Percentiles rank a stretch among this genome's conserved stretches.
Evolutionary conservation across 2,113 vertebrate species (phyloP).

Genomic region (Lophochroa leadbeateri): DNA sequence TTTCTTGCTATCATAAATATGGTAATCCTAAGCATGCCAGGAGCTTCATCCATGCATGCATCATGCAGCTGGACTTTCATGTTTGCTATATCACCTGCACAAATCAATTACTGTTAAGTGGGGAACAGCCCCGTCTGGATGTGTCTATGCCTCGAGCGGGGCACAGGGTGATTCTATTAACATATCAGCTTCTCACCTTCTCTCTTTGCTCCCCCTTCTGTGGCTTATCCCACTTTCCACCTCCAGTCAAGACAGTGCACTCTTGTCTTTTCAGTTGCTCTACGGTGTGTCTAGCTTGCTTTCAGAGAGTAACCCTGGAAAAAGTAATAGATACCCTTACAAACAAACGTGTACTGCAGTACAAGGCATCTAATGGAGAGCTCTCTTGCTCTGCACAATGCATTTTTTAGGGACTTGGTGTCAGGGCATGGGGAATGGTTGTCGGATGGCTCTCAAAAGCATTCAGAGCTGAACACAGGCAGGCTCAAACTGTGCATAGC

Average conservation of each 20-base stretch:
- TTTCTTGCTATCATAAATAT: neutral
- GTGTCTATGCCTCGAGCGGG: neutral
- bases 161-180: neutral
- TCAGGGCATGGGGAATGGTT: neutral
- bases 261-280: neutral
- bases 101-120: neutral
- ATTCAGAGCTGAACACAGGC: neutral
- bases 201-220: neutral
- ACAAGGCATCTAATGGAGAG: neutral
- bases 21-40: neutral
- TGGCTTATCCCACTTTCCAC: neutral
- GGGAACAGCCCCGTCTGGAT: neutral
- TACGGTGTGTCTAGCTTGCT: neutral
- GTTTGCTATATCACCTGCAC: neutral
- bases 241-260: neutral
- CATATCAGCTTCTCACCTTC: neutral
- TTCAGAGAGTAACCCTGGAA: neutral
- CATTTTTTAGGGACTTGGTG: neutral
- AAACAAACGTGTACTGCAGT: fast-evolving
- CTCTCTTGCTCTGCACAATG: neutral
- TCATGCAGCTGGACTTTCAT: neutral
- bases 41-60: neutral
- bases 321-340: neutral
- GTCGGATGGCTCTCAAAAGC: neutral
- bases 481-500: neutral